phyloP scores from a whole-genome alignment of 92 coral and sea anemone genomes.

The Heteractis magnifica region DNA sequence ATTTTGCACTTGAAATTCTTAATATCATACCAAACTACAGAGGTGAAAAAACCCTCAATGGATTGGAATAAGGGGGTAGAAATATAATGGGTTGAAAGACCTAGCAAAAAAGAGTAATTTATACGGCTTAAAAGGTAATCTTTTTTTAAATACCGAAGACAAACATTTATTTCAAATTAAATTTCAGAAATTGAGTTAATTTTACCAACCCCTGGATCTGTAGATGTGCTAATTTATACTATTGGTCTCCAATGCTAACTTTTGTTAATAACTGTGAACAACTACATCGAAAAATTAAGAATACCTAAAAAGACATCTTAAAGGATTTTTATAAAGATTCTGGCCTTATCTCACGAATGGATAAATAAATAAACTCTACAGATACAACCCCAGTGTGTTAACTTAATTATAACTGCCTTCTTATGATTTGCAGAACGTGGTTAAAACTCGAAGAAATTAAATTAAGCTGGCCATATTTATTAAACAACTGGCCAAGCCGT shows the following conservation, averaged over 20 bases:
- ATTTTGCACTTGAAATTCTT: conserved; percentile 5
- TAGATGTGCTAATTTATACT: not conserved
- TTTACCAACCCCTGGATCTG: too few species aligned
- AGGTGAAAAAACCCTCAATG: not conserved
- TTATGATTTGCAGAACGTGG: not conserved
- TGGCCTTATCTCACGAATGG: not conserved
- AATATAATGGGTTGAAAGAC: not conserved
- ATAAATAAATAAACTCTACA: not conserved
- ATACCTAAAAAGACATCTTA: not conserved
- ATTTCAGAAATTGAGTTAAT: too few species aligned
- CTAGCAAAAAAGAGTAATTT: not conserved
- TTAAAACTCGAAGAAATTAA: not conserved
- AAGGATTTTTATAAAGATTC: not conserved
- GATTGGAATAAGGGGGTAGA: not conserved
- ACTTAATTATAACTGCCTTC: not conserved
- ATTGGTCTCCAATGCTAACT: not conserved
- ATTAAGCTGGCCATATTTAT: not conserved
- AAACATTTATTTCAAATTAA: too few species aligned
- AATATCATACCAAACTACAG: not conserved
- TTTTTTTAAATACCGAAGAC: not conserved
- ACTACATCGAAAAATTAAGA: not conserved
- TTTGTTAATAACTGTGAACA: not conserved
- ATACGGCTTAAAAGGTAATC: not conserved
- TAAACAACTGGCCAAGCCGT: not conserved
- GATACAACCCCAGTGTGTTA: not conserved